Evolutionary conservation across 2,113 vertebrate genomes (phyloP), one percentile per base, ranked within the genome.

Genomic region (Procapra przewalskii): DNA sequence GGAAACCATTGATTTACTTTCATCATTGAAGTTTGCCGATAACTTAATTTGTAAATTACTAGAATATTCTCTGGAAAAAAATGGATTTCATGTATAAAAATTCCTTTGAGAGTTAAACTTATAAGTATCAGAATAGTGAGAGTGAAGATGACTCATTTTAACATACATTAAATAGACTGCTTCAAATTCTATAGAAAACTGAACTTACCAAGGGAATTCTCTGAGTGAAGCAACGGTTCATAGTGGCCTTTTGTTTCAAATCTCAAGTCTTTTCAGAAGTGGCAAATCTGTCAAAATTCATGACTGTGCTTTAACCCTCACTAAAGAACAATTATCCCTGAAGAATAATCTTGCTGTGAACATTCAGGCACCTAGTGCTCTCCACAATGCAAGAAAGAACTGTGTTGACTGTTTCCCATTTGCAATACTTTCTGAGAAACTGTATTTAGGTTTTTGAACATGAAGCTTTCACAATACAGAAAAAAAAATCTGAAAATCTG

Each of bases 1-100:
- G 3, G 88, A 88, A 82, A 12, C 11, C 29, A 84, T 25, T 43
- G 60, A 19, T 21, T 89, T 27, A 52, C 7, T 57, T 31, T 91
- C 33, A 94, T 85, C 67, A 25, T 48, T 97, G 21, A 95, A 50
- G 6, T 23, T 80, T n/a, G 83, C 9, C 57, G 92, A 60, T 91
- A 77, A 31, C 7, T 19, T 43, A 89, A 67, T 83, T 79, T 85
- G 4, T 25, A 84, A 93, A 75, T 57, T 21, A 52, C 1, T 54
- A 3, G 67, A 88, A 57, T 84, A 13, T 75, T 88, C 25, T 67
- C 11, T 25, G 19, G 17, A 31, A 89, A 93, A 93, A 93, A 62
- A 31, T 4, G 10, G 0, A 1, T 33, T 86, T 71, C 43, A 62
- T 75, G 2, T 54, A 85, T 93, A 84, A 43, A 94, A 94, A 90